phyloP scores from a whole-genome alignment of 30 jellyfish, hydroid and myxozoan genomes.

The Turritopsis dohrnii region DNA sequence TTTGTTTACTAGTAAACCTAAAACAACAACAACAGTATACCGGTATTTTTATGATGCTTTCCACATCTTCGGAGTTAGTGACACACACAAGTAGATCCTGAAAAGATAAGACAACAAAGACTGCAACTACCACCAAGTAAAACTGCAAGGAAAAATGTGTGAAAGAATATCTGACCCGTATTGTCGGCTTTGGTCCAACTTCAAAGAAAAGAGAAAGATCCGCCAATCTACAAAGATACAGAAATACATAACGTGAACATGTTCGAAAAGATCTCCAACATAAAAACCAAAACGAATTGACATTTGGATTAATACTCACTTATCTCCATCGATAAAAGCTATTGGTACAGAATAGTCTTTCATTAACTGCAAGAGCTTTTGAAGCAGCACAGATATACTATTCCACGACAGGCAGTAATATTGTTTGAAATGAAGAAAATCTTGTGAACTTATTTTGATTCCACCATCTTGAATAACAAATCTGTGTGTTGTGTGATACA shows the following conservation, averaged over 20 bases:
- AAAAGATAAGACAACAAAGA: not conserved
- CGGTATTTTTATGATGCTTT: slow-evolving; percentile 53
- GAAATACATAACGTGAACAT: not conserved
- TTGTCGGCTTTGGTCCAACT: slow-evolving; percentile 51
- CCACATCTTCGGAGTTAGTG: slow-evolving; percentile 60
- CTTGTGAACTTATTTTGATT: slow-evolving; percentile 27
- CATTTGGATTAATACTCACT: slow-evolving; percentile 23
- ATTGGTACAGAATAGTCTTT: slow-evolving; percentile 58
- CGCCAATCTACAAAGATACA: slow-evolving; percentile 40
- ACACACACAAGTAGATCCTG: slow-evolving; percentile 61
- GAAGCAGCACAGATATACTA: slow-evolving; percentile 45
- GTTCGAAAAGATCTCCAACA: not conserved
- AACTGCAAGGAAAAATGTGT: not conserved
- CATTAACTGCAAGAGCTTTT: slow-evolving; percentile 49
- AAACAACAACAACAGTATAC: too few relatives aligned
- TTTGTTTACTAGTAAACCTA: too few relatives aligned
- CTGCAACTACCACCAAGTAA: too few relatives aligned
- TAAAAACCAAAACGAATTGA: not conserved
- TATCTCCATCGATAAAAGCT: slow-evolving; percentile 86
- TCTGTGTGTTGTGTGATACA: not conserved
- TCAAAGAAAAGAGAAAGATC: slow-evolving; percentile 77
- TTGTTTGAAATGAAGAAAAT: slow-evolving; percentile 46
- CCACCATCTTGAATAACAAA: slow-evolving; percentile 22
- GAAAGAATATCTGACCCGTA: slow-evolving; percentile 33
- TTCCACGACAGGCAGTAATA: slow-evolving; percentile 74